Percentiles rank a stretch among this genome's conserved stretches.
phyloP scores from a whole-genome alignment of 1,140 invertebrate genomes.

The Psilanteris sp. region DNA sequence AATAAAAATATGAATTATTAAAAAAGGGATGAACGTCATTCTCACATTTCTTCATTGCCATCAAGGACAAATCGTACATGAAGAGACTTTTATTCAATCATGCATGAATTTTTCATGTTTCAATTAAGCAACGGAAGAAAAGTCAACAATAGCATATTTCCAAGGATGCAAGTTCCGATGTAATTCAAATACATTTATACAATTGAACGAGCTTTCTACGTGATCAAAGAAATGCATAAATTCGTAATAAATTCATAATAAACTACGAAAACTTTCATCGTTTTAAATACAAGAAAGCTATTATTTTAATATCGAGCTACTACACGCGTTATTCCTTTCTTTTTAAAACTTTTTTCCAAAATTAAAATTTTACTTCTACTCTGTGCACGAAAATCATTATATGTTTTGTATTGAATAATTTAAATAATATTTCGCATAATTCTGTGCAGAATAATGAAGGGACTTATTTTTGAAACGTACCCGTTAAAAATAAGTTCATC shows the following conservation, averaged over 20 bases:
- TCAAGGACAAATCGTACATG: conserved; percentile 3
- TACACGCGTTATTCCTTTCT: no score
- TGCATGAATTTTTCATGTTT: conserved; percentile 23
- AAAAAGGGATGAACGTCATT: no score
- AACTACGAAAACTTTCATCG: conserved; percentile 10
- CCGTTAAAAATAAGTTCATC: no score
- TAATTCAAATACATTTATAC: conserved; percentile 26
- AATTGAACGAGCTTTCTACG: conserved; percentile 15
- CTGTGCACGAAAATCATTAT: no score
- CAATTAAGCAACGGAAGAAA: conserved; percentile 32
- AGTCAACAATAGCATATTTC: conserved; percentile 10
- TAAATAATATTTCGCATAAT: no score
- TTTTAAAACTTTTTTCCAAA: no score
- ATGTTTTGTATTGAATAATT: no score
- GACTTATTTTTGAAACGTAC: no score
- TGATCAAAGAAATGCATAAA: conserved; percentile 25
- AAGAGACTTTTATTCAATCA: conserved; percentile 7
- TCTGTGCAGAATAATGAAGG: no score
- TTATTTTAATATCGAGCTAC: conserved; percentile 3
- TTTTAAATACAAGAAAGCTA: conserved; percentile 1
- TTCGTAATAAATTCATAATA: conserved; percentile 27
- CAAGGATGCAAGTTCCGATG: conserved; percentile 4
- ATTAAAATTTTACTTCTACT: no score
- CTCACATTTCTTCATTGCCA: no score
- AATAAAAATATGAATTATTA: no score